Conservation (phyloP, 2,888 invertebrate genomes). For the Gibbula magus region DNA sequence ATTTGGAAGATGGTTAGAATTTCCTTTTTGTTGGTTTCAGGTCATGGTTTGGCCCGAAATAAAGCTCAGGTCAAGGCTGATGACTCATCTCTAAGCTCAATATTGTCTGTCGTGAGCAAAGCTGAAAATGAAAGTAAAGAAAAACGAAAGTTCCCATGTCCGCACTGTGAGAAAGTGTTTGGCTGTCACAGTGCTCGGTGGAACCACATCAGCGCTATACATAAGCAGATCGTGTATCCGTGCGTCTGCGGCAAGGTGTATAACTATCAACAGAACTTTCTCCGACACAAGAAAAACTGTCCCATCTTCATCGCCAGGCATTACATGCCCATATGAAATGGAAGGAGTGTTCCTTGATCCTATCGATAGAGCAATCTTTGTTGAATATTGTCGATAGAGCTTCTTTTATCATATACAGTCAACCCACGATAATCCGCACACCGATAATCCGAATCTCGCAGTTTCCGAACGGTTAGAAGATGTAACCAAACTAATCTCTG, state of each 20-base stretch:
- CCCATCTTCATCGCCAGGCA: background rate
- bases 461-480: too few species aligned
- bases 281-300: background rate
- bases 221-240: background rate
- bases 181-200: background rate
- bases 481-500: too few species aligned
- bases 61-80: too few species aligned
- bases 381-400: background rate
- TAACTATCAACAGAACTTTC: background rate
- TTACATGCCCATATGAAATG: too few species aligned
- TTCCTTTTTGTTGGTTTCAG: slow-evolving; percentile 1
- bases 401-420: background rate
- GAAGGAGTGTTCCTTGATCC: too few species aligned
- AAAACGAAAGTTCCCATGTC: slow-evolving; percentile 1
- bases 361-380: background rate
- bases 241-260: background rate
- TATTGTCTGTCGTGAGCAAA: background rate
- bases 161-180: background rate
- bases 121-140: background rate
- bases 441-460: too few species aligned
- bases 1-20: too few species aligned
- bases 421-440: too few species aligned
- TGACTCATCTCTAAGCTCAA: too few species aligned
- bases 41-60: too few species aligned
- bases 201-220: background rate